Conservation (phyloP, 2,113 vertebrate species). For the Phylloscopus whistleri region DNA sequence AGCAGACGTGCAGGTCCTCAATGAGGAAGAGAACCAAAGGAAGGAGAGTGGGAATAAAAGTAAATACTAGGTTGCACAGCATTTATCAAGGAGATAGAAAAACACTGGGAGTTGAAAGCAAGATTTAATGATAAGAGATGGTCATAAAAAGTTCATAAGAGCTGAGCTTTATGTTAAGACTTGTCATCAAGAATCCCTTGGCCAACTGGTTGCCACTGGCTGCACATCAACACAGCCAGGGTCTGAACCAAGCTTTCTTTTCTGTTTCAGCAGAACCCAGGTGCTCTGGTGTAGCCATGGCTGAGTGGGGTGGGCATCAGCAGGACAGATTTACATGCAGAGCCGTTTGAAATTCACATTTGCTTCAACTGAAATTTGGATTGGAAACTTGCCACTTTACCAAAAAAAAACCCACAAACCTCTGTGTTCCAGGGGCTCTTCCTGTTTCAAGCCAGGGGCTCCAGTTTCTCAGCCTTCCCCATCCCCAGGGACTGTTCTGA, state of each 20-base stretch:
- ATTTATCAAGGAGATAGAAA: conserved; percentile 41
- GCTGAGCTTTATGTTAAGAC: neutral
- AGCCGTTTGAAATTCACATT: neutral
- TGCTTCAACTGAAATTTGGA: neutral
- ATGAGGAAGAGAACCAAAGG: neutral
- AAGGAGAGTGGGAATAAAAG: neutral
- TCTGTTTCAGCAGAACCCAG: neutral
- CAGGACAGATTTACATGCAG: neutral
- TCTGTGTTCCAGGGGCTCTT: neutral
- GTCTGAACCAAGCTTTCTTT: neutral
- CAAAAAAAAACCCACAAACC: too few relatives aligned
- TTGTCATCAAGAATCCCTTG: neutral
- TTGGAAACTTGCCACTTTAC: neutral
- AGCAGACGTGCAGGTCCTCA: conserved; percentile 9
- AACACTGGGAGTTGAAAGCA: conserved; percentile 41
- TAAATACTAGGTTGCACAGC: neutral
- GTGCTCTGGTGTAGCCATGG: neutral
- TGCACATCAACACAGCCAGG: neutral
- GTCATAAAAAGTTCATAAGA: conserved; percentile 1
- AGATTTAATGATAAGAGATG: conserved; percentile 41
- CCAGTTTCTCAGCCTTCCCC: neutral
- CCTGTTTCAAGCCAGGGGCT: neutral
- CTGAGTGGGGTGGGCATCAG: too few relatives aligned
- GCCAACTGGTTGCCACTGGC: neutral
- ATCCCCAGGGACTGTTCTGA: neutral